phyloP scores from a whole-genome alignment of 2,888 invertebrate genomes.

The Sclerodermus sp. region DNA sequence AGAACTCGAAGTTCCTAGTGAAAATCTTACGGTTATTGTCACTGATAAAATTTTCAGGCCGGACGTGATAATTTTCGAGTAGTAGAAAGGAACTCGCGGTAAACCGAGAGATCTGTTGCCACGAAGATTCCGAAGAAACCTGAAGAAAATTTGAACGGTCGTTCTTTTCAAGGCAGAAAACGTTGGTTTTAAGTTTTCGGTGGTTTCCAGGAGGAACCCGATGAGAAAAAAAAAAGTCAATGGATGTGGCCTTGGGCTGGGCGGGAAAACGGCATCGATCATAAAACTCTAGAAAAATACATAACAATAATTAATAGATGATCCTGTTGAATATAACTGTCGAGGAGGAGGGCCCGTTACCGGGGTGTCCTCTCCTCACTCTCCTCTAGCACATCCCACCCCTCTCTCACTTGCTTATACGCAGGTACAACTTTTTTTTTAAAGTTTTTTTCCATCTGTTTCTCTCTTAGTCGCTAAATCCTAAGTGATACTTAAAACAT shows the following conservation, averaged over 20 bases:
- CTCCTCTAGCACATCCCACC: slow-evolving; percentile 1
- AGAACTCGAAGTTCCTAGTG: slow-evolving; percentile 2
- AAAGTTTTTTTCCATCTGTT: slow-evolving; percentile 11
- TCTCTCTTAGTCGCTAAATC: slow-evolving; percentile 26
- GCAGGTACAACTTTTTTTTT: slow-evolving; percentile 47
- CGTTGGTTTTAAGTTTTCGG: too few species aligned
- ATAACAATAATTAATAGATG: slow-evolving; percentile 34
- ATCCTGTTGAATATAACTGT: slow-evolving; percentile 19
- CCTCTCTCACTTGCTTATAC: slow-evolving; percentile 15
- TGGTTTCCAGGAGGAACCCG: too few species aligned
- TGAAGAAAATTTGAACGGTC: too few species aligned
- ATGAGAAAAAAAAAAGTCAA: too few species aligned
- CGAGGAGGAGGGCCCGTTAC: slow-evolving; percentile 12
- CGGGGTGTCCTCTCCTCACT: slow-evolving; percentile 8
- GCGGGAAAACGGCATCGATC: slow-evolving; percentile 28
- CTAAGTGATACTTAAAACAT: slow-evolving; percentile 31
- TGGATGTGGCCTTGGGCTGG: too few species aligned
- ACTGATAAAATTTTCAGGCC: too few species aligned
- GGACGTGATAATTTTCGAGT: too few species aligned
- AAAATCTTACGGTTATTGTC: slow-evolving; percentile 7
- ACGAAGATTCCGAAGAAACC: too few species aligned
- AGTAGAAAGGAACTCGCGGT: too few species aligned
- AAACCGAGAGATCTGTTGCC: too few species aligned
- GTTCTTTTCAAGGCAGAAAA: too few species aligned
- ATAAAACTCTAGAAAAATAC: slow-evolving; percentile 37